phyloP scores from a whole-genome alignment of 2,113 vertebrate species.

The Pipa parva region DNA sequence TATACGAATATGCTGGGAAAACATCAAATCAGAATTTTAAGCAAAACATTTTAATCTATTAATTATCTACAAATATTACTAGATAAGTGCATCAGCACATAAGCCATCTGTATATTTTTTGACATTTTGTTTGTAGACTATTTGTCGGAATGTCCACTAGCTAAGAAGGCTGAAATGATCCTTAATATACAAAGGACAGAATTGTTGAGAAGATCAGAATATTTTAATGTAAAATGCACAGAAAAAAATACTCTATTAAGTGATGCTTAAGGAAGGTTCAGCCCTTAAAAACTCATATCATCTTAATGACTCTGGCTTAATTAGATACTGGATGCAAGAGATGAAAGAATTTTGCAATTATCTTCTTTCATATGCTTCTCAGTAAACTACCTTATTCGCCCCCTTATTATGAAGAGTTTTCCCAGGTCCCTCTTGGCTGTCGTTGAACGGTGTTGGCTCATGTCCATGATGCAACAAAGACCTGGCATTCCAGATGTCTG shows the following conservation, averaged over 20 bases:
- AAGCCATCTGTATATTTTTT: too few relatives aligned
- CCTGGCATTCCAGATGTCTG: constrained; percentile 98
- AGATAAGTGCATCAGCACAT: too few relatives aligned
- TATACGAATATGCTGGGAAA: too few relatives aligned
- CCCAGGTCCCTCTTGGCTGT: constrained; percentile 95
- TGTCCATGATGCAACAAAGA: constrained; percentile 92
- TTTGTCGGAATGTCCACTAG: neutral
- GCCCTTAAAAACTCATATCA: constrained; percentile 16
- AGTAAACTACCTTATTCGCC: constrained; percentile 67
- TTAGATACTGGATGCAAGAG: constrained; percentile 20
- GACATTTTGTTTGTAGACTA: neutral
- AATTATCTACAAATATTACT: too few relatives aligned
- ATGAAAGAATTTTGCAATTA: constrained; percentile 42
- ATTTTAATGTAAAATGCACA: neutral
- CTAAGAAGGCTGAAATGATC: neutral
- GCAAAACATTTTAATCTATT: too few relatives aligned
- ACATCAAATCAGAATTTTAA: too few relatives aligned
- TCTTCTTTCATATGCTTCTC: constrained; percentile 58
- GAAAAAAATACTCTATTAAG: neutral
- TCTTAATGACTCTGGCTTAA: constrained; percentile 20
- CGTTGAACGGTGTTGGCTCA: constrained; percentile 88
- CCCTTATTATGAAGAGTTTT: constrained; percentile 84
- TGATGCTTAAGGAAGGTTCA: neutral
- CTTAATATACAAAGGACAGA: neutral
- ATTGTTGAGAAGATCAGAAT: neutral